Evolutionary conservation across 2,797 vertebrate species (phyloP).

Genomic region (Perodicticus potto): DNA sequence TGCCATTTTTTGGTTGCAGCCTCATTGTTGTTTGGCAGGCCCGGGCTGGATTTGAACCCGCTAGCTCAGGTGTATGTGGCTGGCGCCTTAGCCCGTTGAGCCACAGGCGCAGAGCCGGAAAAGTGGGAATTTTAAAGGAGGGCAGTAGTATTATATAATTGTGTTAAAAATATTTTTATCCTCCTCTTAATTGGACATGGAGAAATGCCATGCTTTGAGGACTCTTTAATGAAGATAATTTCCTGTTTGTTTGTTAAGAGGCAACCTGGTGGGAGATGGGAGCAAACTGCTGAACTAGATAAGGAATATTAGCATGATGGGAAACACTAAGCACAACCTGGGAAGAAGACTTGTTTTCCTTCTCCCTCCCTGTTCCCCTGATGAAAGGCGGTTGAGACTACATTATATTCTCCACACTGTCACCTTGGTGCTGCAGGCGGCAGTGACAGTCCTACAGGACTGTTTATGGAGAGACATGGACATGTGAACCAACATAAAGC

Average conservation of each 20-base stretch:
- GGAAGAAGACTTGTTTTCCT: not conserved
- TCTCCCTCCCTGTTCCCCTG: accelerated
- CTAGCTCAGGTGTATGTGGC: too few species aligned
- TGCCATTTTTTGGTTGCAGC: too few species aligned
- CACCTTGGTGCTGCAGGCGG: accelerated
- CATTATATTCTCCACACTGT: not conserved
- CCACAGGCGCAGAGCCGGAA: too few species aligned
- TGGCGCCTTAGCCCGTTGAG: too few species aligned
- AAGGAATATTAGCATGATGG: not conserved
- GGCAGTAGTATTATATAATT: not conserved
- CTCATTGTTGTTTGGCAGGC: too few species aligned
- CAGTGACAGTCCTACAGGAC: accelerated
- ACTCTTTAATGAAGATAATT: not conserved
- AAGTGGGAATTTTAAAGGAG: not conserved
- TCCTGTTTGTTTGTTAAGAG: not conserved
- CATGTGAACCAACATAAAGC: not conserved
- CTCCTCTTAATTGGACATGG: not conserved
- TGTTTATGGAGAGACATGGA: not conserved
- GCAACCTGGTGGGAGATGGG: not conserved
- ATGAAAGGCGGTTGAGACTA: accelerated
- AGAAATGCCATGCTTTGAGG: not conserved
- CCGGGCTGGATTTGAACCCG: too few species aligned
- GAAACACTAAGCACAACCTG: not conserved
- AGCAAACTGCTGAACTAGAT: not conserved
- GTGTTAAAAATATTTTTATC: not conserved